These are phyloP conservation scores for Arenicola marina DNA, from an alignment of 2,888 invertebrate genomes.

Conservation along the genomic window DNA sequence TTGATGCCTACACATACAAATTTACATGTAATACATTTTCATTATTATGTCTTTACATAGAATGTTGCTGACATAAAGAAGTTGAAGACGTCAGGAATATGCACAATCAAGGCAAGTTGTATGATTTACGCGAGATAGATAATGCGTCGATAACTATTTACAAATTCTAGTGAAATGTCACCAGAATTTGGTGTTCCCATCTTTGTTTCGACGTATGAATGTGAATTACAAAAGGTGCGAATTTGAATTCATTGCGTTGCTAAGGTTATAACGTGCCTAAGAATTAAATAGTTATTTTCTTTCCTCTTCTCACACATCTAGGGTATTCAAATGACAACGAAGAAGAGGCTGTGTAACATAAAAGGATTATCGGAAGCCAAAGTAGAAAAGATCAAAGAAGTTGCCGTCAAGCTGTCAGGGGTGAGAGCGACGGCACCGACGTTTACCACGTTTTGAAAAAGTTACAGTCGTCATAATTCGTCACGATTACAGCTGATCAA, in stretches of 20 bases:
- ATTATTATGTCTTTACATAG: constrained; percentile 35
- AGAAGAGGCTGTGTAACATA: constrained; percentile 73
- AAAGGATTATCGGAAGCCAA: constrained; percentile 79
- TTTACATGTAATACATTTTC: neutral
- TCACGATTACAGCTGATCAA: no score
- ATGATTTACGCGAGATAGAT: no score
- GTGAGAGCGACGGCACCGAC: constrained; percentile 13
- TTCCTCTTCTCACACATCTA: constrained; percentile 24
- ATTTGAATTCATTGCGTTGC: no score
- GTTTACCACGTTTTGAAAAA: no score
- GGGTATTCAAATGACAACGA: constrained; percentile 80
- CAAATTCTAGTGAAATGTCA: no score
- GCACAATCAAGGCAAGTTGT: constrained; percentile 70
- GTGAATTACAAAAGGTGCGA: no score
- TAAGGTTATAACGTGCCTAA: no score
- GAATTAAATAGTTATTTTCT: no score
- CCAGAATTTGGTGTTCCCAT: no score
- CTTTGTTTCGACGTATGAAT: no score
- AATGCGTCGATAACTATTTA: no score
- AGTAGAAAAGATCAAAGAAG: constrained; percentile 80
- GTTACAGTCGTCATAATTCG: no score
- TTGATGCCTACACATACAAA: neutral
- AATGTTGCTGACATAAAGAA: constrained; percentile 78
- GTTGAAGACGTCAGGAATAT: constrained; percentile 76
- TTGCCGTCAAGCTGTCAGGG: constrained; percentile 67